phyloP scores from a whole-genome alignment of 2,113 vertebrate genomes.

The Trematomus loennbergii region DNA sequence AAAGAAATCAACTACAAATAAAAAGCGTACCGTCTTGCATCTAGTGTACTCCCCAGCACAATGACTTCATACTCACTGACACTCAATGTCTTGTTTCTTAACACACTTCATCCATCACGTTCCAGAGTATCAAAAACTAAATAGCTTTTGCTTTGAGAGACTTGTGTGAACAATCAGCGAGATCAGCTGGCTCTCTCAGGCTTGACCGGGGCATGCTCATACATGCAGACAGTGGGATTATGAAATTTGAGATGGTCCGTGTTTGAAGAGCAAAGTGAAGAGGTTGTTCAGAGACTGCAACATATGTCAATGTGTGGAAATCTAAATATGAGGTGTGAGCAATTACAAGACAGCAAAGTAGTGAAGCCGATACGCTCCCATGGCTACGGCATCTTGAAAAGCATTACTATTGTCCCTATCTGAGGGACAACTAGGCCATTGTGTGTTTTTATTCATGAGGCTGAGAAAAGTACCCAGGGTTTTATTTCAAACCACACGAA shows the following conservation, averaged over 20 bases:
- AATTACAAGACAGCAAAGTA: not conserved
- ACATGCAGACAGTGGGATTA: conserved; percentile 73
- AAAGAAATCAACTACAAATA: not conserved
- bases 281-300: conserved; percentile 28
- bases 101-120: conserved; percentile 30
- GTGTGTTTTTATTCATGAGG: conserved; percentile 53
- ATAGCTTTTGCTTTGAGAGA: conserved; percentile 60
- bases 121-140: conserved; percentile 26
- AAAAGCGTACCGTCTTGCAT: too few species aligned
- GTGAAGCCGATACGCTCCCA: conserved; percentile 5
- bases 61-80: not conserved
- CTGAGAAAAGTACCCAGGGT: conserved; percentile 3
- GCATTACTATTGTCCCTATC: conserved; percentile 15
- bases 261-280: conserved; percentile 41
- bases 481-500: conserved; percentile 17
- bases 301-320: conserved; percentile 6
- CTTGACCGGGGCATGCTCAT: conserved; percentile 51
- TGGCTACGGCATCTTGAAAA: conserved; percentile 10
- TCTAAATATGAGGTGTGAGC: not conserved
- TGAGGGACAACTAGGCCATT: conserved; percentile 37
- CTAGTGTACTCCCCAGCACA: not conserved
- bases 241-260: conserved; percentile 48
- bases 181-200: conserved; percentile 4
- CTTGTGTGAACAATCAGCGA: conserved; percentile 51
- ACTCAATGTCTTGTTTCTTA: conserved; percentile 17